These are phyloP conservation scores for Callosobruchus maculatus DNA, from an alignment of 2,888 invertebrate genomes.

Conservation along the genomic window DNA sequence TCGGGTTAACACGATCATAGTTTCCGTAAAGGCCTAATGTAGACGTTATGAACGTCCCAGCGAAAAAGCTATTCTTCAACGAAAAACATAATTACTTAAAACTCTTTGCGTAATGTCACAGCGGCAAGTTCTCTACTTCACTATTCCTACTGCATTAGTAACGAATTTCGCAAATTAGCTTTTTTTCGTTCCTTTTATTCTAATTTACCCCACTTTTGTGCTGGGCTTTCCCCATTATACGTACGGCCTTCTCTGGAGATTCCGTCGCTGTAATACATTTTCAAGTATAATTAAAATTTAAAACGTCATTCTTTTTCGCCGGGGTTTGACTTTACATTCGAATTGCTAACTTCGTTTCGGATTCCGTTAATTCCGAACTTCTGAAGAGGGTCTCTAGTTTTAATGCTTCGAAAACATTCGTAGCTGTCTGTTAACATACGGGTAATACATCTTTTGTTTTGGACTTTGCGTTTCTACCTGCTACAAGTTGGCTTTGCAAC, in stretches of 20 bases:
- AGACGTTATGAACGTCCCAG: no score
- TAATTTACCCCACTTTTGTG: background rate
- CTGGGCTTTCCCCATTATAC: background rate
- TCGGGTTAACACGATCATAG: no score
- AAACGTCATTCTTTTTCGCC: constrained; percentile 29
- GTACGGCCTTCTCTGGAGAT: constrained; percentile 9
- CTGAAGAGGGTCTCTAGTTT: background rate
- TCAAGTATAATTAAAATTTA: constrained; percentile 30
- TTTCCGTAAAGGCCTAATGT: no score
- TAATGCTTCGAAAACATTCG: background rate
- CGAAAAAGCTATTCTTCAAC: no score
- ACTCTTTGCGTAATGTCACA: background rate
- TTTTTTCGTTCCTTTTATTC: background rate
- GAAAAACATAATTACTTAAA: background rate
- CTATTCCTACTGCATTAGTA: background rate
- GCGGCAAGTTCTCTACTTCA: background rate
- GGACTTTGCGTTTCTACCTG: no score
- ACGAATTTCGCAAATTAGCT: background rate
- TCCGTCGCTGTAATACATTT: constrained; percentile 7
- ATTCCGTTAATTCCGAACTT: constrained; percentile 11
- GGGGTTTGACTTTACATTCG: constrained; percentile 18
- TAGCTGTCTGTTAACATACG: background rate
- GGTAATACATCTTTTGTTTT: background rate
- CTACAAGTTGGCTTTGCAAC: no score
- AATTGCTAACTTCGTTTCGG: constrained; percentile 22